Evolutionary conservation across 2,797 vertebrate species (phyloP).

Genomic region (Molothrus aeneus): DNA sequence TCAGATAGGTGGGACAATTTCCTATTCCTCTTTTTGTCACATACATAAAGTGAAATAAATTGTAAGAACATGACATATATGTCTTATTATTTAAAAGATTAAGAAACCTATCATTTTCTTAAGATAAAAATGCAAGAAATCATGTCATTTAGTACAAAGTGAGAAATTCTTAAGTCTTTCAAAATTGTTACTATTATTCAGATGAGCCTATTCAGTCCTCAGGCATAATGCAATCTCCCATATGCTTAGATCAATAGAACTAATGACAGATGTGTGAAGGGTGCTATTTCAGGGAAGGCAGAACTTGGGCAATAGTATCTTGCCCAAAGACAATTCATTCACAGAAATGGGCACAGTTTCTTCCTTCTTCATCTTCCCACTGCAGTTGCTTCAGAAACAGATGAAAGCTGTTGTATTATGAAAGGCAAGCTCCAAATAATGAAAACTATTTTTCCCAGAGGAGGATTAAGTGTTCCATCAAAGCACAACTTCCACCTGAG

Average conservation of each 20-base stretch:
- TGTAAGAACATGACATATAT: background rate
- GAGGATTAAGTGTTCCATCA: constrained; percentile 39
- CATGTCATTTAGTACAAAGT: background rate
- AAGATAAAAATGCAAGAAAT: background rate
- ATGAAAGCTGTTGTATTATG: background rate
- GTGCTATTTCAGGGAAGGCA: background rate
- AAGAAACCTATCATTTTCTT: background rate
- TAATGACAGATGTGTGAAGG: background rate
- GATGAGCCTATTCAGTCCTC: constrained; percentile 9
- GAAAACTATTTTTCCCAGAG: constrained; percentile 55
- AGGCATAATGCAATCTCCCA: background rate
- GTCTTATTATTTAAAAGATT: background rate
- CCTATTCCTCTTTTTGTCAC: background rate
- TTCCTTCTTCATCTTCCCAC: background rate
- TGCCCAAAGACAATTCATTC: background rate
- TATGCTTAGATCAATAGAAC: background rate
- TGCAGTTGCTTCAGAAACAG: background rate
- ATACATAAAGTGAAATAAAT: background rate
- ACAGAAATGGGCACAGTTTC: background rate
- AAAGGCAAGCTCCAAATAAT: constrained; percentile 26
- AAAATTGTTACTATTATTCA: background rate
- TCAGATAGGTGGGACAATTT: background rate
- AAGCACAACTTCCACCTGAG: background rate
- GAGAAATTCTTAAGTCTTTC: background rate
- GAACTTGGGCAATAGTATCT: background rate